Base-by-base conservation (phyloP, 1,140 invertebrate species). In the Riptortus pedestris region DNA sequence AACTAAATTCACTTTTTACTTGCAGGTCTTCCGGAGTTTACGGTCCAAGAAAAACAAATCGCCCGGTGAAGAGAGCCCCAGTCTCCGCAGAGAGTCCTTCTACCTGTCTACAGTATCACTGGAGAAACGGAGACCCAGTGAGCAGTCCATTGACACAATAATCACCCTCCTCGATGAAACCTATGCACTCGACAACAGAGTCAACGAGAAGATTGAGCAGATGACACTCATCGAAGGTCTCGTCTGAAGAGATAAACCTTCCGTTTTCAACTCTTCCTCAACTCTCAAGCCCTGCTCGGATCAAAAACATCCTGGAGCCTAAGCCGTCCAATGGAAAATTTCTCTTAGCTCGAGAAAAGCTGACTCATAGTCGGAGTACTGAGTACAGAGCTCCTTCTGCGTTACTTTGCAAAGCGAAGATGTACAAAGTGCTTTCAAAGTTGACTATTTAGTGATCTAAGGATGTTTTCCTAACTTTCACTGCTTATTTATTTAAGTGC, bases 41-140 rank as follows among this genome's bases (percentile, higher is more conserved):
- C n/a, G n/a, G n/a, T n/a, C n/a, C n/a, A n/a, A n/a, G n/a, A n/a
- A n/a, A n/a, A n/a, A n/a, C n/a, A n/a, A n/a, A n/a, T n/a, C n/a
- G n/a, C n/a, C 51, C 2, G 7, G 51, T 24, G 51, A 55, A 27
- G 51, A 26, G n/a, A 47, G 45, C 45, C 45, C 45, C 1, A 26
- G 51, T 20, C 51, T 55, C 20, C 18, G 51, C 7, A 22, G 51
- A 24, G 51, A 55, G 12, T 55, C 51, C 51, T 55, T 55, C 51
- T 55, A 55, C 51, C 51, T 55, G 51, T 55, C 51, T 14, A 55
- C 51, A 1, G 51, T 22, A 24, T 24, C 20, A 2, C 24, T 55
- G 22, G 51, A 55, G 22, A 55, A 55, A 24, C 22, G 51, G 22
- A 2, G 51, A 7, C 51, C 51, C 24, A 24, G 18, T 3, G 51